Percentiles rank a stretch among this genome's conserved stretches.
These are phyloP conservation scores for Apis dorsata DNA, from an alignment of 1,140 invertebrate genomes.

Conservation along the genomic window DNA sequence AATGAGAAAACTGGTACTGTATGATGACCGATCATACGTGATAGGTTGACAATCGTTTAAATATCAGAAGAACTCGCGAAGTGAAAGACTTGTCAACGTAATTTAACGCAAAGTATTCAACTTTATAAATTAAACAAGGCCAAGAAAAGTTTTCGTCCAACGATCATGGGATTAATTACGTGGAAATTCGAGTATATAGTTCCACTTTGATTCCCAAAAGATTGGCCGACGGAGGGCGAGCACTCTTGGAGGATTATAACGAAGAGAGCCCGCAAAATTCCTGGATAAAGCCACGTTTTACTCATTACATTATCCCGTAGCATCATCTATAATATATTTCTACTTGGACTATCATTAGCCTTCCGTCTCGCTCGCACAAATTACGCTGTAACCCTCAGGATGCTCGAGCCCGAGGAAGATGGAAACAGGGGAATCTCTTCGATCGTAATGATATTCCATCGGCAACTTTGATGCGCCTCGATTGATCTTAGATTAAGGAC, in stretches of 20 bases:
- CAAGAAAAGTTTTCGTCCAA: background rate
- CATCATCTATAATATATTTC: constrained; percentile 49
- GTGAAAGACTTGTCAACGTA: background rate
- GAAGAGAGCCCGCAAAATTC: constrained; percentile 19
- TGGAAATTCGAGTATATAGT: background rate
- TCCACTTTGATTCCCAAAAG: background rate
- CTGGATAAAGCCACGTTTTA: constrained; percentile 27
- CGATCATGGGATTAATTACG: background rate
- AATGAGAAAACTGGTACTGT: background rate
- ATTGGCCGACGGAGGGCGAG: background rate
- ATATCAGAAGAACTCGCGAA: background rate
- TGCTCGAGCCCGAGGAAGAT: background rate
- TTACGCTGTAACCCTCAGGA: constrained; percentile 3
- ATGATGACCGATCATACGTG: background rate
- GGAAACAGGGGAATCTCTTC: constrained; percentile 33
- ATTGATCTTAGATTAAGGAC: constrained; percentile 60
- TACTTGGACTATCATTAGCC: constrained; percentile 46
- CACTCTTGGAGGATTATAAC: constrained; percentile 18
- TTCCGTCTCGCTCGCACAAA: constrained; percentile 38
- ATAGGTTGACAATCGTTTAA: background rate
- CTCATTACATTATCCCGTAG: constrained; percentile 38
- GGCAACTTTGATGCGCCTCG: constrained; percentile 29
- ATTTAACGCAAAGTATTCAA: background rate
- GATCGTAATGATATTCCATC: constrained; percentile 53
- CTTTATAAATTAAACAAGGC: too few relatives aligned